Conservation (phyloP, 2,888 invertebrate species). For the Sericinus montela region DNA sequence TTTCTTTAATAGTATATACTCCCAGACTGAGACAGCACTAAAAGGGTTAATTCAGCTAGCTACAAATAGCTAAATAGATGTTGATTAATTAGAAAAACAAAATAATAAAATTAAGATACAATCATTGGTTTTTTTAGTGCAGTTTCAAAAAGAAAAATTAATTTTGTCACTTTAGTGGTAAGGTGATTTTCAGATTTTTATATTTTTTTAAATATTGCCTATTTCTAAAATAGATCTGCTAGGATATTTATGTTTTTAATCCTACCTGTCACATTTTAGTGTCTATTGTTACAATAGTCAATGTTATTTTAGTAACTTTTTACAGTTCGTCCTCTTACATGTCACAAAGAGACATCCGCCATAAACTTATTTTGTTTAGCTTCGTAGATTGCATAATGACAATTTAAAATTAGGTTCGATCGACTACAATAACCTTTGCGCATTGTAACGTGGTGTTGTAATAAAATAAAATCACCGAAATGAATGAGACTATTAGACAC, state of each 20-base stretch:
- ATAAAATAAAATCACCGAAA: conserved; percentile 2
- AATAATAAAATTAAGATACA: too few relatives aligned
- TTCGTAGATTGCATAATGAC: conserved; percentile 15
- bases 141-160: background rate
- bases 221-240: conserved; percentile 62
- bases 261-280: background rate
- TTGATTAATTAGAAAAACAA: too few relatives aligned
- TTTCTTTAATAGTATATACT: conserved; percentile 1
- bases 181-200: background rate
- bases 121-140: background rate
- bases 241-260: conserved; percentile 49
- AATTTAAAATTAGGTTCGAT: background rate
- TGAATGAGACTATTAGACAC: conserved; percentile 21
- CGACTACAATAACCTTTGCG: background rate
- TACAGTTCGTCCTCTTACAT: conserved; percentile 12
- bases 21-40: background rate
- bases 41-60: too few relatives aligned
- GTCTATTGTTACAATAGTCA: conserved; percentile 6
- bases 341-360: conserved; percentile 38
- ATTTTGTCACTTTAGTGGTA: background rate
- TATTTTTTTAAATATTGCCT: conserved; percentile 22
- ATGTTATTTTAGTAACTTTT: background rate
- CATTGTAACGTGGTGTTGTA: conserved; percentile 4
- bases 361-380: conserved; percentile 22
- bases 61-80: too few relatives aligned